Evolutionary conservation across 2,888 invertebrate species (phyloP).

Genomic region (Melanostoma mellinum): DNA sequence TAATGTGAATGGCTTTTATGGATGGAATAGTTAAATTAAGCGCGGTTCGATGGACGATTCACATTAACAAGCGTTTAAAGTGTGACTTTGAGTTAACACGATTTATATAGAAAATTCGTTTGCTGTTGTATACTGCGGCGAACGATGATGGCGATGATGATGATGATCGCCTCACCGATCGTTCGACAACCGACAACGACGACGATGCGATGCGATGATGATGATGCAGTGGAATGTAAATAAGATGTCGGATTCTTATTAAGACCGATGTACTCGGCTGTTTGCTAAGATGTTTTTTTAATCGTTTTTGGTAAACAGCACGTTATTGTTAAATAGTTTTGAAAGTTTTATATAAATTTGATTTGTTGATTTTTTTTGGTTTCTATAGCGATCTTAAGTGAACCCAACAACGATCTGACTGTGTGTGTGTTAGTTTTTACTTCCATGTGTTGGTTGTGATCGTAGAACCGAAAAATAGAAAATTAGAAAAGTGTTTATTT

Average conservation of each 20-base stretch:
- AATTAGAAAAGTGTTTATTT: too few relatives aligned
- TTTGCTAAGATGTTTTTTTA: conserved; percentile 39
- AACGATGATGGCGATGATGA: conserved; percentile 10
- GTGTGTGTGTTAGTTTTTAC: too few relatives aligned
- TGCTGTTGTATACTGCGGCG: conserved; percentile 10
- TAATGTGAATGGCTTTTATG: conserved; percentile 72
- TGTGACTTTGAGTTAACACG: conserved; percentile 73
- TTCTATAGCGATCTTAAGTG: too few relatives aligned
- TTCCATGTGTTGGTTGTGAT: too few relatives aligned
- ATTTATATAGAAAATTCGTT: conserved; percentile 50
- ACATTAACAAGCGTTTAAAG: conserved; percentile 73
- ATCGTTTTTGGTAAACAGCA: conserved; percentile 48
- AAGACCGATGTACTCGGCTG: conserved; percentile 34
- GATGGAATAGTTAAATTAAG: conserved; percentile 73
- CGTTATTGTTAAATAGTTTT: conserved; percentile 41
- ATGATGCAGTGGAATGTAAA: conserved; percentile 67
- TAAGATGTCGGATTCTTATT: conserved; percentile 66
- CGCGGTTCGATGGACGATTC: conserved; percentile 73
- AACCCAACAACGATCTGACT: too few relatives aligned
- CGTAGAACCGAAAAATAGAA: too few relatives aligned
- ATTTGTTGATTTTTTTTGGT: not conserved
- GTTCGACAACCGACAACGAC: conserved; percentile 14
- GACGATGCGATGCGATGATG: conserved; percentile 8
- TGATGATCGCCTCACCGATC: conserved; percentile 32
- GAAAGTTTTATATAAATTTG: conserved; percentile 40